Percentiles rank a stretch among this genome's conserved stretches.
These are phyloP conservation scores for Hydrochoerus hydrochaeris DNA, from an alignment of 2,113 vertebrate genomes.

Conservation along the genomic window DNA sequence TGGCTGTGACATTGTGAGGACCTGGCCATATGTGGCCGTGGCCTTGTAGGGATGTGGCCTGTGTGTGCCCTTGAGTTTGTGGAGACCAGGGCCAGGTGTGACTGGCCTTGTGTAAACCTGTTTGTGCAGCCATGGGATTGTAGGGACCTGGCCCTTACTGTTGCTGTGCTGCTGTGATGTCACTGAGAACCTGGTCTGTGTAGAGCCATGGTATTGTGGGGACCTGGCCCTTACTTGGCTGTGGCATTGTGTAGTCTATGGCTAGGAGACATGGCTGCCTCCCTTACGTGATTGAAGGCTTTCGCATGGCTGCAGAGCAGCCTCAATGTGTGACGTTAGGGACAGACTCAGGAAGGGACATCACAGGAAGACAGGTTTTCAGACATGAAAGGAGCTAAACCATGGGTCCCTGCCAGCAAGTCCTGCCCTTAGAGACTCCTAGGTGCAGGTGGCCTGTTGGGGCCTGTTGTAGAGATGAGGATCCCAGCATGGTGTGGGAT, in stretches of 20 bases:
- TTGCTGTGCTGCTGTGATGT: background rate
- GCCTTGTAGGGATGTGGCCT: background rate
- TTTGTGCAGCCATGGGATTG: background rate
- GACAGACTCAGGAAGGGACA: background rate
- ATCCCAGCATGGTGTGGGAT: background rate
- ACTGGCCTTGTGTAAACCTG: background rate
- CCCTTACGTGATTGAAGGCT: background rate
- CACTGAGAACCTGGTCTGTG: background rate
- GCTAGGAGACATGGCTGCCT: background rate
- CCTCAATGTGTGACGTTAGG: background rate
- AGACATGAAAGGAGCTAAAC: background rate
- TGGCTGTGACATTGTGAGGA: background rate
- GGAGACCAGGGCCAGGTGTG: background rate
- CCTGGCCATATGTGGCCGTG: too few relatives aligned
- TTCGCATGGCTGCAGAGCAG: background rate
- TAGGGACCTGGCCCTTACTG: background rate
- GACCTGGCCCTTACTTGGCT: background rate
- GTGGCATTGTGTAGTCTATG: background rate
- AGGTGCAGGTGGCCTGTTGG: background rate
- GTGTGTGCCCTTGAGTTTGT: background rate
- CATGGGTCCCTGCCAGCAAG: background rate
- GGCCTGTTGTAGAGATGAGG: background rate
- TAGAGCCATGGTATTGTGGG: background rate
- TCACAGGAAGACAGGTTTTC: background rate
- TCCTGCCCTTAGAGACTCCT: background rate